Conservation (phyloP, 2,797 vertebrate genomes). For the Tragelaphus oryx region DNA sequence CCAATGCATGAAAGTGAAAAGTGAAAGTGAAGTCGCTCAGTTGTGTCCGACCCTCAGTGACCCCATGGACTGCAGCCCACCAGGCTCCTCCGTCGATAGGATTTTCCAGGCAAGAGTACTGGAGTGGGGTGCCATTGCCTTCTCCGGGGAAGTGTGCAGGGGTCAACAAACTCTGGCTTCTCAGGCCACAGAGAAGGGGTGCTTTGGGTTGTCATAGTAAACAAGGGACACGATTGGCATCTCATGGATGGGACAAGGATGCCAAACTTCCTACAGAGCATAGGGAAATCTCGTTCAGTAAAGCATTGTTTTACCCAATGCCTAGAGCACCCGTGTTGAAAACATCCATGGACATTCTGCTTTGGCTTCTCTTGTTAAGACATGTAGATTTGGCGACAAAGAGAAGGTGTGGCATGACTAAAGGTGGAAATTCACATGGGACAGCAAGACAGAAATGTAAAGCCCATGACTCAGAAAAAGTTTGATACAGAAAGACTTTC, state of each 20-base stretch:
- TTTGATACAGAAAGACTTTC: accelerated
- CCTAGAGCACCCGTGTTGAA: not conserved
- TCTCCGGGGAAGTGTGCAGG: too few relatives aligned
- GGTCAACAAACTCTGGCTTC: not conserved
- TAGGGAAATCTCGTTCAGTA: not conserved
- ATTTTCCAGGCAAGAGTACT: too few relatives aligned
- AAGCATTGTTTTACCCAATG: not conserved
- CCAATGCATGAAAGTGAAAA: too few relatives aligned
- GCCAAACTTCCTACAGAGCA: not conserved
- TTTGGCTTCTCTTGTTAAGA: not conserved
- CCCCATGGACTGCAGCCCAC: too few relatives aligned
- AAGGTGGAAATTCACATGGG: not conserved
- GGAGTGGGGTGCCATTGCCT: too few relatives aligned
- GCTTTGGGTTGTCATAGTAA: not conserved
- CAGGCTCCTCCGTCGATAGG: too few relatives aligned
- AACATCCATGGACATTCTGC: not conserved
- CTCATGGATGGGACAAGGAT: not conserved
- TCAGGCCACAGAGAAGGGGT: not conserved
- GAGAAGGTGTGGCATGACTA: not conserved
- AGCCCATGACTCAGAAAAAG: not conserved
- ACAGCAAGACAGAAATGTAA: not conserved
- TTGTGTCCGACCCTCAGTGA: too few relatives aligned
- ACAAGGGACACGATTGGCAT: not conserved
- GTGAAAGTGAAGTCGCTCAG: too few relatives aligned
- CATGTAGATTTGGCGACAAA: not conserved